phyloP scores from a whole-genome alignment of 2,797 vertebrate genomes.

The Aphelocoma californica region DNA sequence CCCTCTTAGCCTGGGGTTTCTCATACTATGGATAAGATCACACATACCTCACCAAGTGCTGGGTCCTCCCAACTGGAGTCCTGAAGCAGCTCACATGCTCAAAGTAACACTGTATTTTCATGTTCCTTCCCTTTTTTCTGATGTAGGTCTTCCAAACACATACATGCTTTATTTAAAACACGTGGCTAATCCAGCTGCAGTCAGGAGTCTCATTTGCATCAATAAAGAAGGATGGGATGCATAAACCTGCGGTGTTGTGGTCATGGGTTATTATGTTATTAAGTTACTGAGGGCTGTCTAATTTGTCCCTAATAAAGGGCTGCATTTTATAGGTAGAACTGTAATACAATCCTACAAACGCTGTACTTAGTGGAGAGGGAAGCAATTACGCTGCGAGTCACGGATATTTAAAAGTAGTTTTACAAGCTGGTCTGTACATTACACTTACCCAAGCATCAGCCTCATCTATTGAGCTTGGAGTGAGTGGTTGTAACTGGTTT shows the following conservation, averaged over 20 bases:
- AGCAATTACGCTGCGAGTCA: neutral
- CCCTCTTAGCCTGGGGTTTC: neutral
- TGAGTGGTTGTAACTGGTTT: neutral
- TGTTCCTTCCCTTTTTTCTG: neutral
- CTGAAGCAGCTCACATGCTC: neutral
- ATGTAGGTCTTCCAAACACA: accelerated
- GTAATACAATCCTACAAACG: neutral
- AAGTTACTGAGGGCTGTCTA: neutral
- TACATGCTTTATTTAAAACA: neutral
- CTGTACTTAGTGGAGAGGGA: neutral
- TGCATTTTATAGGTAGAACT: neutral
- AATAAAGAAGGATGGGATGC: neutral
- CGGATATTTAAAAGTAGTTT: neutral
- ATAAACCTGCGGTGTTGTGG: neutral
- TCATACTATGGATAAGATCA: accelerated
- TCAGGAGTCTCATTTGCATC: neutral
- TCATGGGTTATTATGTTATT: neutral
- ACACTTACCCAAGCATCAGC: neutral
- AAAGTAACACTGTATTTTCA: neutral
- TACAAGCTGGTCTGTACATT: neutral
- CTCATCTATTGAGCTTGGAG: neutral
- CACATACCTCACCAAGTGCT: no score
- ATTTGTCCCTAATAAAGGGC: conserved; percentile 6
- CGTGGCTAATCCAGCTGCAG: neutral
- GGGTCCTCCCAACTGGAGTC: accelerated